Evolutionary conservation across 2,113 vertebrate species (phyloP).

Genomic region (Hucho hucho): DNA sequence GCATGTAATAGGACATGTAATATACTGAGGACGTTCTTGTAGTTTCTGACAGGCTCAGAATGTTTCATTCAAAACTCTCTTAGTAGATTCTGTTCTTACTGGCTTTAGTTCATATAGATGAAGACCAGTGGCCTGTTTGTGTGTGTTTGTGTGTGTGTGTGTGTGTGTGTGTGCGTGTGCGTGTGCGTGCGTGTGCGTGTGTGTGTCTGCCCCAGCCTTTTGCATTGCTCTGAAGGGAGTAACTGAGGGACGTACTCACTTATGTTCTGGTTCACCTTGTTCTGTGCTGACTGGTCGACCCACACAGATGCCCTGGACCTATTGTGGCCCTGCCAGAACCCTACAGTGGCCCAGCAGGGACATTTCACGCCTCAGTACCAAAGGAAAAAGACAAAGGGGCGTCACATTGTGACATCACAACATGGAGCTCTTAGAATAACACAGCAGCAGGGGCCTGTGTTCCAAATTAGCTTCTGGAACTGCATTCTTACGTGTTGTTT

Average conservation of each 20-base stretch:
- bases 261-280: constrained; percentile 56
- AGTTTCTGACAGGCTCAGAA: too few relatives aligned
- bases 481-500: too few relatives aligned
- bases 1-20: too few relatives aligned
- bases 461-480: constrained; percentile 35
- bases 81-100: too few relatives aligned
- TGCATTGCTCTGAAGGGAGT: constrained; percentile 42
- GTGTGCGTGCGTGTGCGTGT: constrained; percentile 23
- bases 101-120: too few relatives aligned
- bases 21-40: too few relatives aligned
- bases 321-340: too few relatives aligned
- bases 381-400: constrained; percentile 61
- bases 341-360: constrained; percentile 41
- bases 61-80: too few relatives aligned
- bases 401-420: constrained; percentile 48
- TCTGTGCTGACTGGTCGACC: constrained; percentile 35
- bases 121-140: too few relatives aligned
- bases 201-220: constrained; percentile 34
- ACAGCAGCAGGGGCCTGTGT: constrained; percentile 43
- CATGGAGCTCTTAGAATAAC: constrained; percentile 53
- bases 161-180: too few relatives aligned
- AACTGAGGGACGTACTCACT: constrained; percentile 55
- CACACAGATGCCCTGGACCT: too few relatives aligned
- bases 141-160: too few relatives aligned
- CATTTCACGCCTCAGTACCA: constrained; percentile 58